Percentiles rank a stretch among this genome's conserved stretches.
Conservation (phyloP, 2,888 invertebrate species). For the Aphidius colemani region DNA sequence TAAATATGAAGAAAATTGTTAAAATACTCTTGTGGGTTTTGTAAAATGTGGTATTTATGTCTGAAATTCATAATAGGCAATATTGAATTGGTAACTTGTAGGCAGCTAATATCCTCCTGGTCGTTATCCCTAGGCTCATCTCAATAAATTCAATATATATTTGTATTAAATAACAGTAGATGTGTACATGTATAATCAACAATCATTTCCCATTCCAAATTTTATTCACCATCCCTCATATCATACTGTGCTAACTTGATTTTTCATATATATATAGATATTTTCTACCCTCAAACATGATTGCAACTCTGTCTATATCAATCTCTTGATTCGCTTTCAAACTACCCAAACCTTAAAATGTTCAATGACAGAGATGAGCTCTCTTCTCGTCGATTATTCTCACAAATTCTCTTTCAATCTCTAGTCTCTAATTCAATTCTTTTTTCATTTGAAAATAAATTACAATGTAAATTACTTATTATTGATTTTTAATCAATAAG, state of each 20-base stretch:
- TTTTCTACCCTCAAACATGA: too few species aligned
- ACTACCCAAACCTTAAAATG: background rate
- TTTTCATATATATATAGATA: too few species aligned
- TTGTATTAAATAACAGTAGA: constrained; percentile 12
- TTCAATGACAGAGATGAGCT: constrained; percentile 50
- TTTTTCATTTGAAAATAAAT: too few species aligned
- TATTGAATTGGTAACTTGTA: constrained; percentile 50
- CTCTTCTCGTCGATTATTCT: too few species aligned
- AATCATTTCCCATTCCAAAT: constrained; percentile 31
- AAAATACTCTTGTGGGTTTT: constrained; percentile 14
- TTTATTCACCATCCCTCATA: constrained; percentile 25
- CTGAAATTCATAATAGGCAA: constrained; percentile 40
- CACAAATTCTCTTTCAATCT: too few species aligned
- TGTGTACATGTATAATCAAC: constrained; percentile 31
- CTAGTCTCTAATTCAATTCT: too few species aligned
- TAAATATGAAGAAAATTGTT: too few species aligned
- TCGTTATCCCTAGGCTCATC: constrained; percentile 60
- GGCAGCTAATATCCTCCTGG: constrained; percentile 61
- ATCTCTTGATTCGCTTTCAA: too few species aligned
- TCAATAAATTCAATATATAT: constrained; percentile 62
- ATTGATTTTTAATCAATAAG: constrained; percentile 54
- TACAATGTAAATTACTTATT: constrained; percentile 26
- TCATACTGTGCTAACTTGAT: too few species aligned
- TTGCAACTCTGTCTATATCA: background rate
- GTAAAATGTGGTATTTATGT: constrained; percentile 21